Evolutionary conservation across 2,888 invertebrate species (phyloP).

Genomic region (Phaonia tiefii): DNA sequence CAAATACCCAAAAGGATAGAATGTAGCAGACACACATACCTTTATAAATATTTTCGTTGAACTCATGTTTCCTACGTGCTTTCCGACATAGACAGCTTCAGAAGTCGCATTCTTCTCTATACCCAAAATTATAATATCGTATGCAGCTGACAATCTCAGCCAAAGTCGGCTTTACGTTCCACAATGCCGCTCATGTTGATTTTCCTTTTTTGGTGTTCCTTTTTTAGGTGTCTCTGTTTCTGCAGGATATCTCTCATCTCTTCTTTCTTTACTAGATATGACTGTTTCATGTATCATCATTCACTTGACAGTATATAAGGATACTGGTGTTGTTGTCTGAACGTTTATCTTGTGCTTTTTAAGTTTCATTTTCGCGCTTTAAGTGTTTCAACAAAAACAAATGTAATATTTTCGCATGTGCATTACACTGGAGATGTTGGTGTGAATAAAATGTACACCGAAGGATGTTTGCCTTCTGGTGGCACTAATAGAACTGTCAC

Average conservation of each 20-base stretch:
- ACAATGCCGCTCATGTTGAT: conserved; percentile 26
- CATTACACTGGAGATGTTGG: too few relatives aligned
- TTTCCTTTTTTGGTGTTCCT: too few relatives aligned
- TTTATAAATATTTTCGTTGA: too few relatives aligned
- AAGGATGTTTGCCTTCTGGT: too few relatives aligned
- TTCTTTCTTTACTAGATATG: not conserved
- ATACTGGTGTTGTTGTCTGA: not conserved
- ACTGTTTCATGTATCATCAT: not conserved
- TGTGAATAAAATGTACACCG: too few relatives aligned
- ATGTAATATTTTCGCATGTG: too few relatives aligned
- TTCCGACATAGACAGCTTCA: not conserved
- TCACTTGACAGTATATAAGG: not conserved
- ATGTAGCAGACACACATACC: not conserved
- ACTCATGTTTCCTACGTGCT: not conserved
- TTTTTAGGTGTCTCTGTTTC: conserved; percentile 35
- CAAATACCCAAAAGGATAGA: not conserved
- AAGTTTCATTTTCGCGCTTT: conserved; percentile 32
- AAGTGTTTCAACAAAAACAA: conserved; percentile 28
- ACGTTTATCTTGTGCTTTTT: conserved; percentile 43
- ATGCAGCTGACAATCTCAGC: conserved; percentile 62
- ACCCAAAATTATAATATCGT: conserved; percentile 52
- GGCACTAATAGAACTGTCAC: too few relatives aligned
- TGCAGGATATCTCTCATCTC: conserved; percentile 5
- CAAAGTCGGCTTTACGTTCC: conserved; percentile 56
- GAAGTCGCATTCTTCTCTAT: not conserved